Evolutionary conservation across 2,888 invertebrate species (phyloP), one percentile per base, ranked within the genome.

Genomic region (Scelioninae gen. 2): DNA sequence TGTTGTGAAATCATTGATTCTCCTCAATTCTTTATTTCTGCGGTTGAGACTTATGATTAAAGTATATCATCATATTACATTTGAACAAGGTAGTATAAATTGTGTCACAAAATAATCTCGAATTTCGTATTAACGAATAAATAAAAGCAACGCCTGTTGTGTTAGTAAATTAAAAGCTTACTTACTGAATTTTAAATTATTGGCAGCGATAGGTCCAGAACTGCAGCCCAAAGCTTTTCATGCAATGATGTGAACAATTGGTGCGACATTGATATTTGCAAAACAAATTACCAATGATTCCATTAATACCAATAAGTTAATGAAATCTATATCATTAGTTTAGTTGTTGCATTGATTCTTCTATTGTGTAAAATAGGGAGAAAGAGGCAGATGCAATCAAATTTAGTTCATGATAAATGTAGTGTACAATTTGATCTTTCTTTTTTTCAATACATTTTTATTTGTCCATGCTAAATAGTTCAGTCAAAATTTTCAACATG

Each of bases 201-300:
- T 76, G 58, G 65, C 74, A 72, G 57, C 61, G 53, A 76, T 53
- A 77, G 65, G 69, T 76, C 63, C 73, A 68, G 69, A 71, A 67
- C 73, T 75, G 72, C 77, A 78, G 78, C 77, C 77, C 76, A 78
- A 81, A 83, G 81, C 81, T 76, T 78, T 73, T 71, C 81, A 80
- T 82, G 81, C 81, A 75, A 79, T 81, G 78, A 77, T 28, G 68
- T 76, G 73, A 77, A 43, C 60, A 37, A 50, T 65, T 58, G 15
- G 43, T 60, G 65, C 31, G 39, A 65, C 9, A 19, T 45, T 11
- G 19, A 43, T 3, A n/a, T 15, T 58, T 55, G 28, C 10, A 13
- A 31, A 25, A 46, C n/a, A 11, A 18, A n/a, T 33, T 11, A 57
- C n/a, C 37, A 39, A 25, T 25, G 53, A 25, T 10, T 41, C n/a